phyloP scores from a whole-genome alignment of 1,140 invertebrate genomes.

The Drosophila jambulina region DNA sequence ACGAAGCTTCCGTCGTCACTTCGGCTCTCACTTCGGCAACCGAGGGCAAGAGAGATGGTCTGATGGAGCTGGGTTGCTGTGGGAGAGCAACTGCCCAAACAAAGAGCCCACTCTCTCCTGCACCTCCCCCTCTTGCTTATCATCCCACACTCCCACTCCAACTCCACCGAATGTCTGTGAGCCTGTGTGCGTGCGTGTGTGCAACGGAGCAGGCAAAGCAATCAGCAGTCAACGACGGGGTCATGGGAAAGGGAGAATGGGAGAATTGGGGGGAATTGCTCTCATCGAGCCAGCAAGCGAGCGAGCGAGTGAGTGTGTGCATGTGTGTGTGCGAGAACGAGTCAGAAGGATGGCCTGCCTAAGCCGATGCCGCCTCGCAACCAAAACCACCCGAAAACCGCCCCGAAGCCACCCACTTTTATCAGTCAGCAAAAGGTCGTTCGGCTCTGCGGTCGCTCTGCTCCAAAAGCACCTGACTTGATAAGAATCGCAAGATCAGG shows the following conservation, averaged over 20 bases:
- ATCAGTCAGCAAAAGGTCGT: slow-evolving; percentile 81
- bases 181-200: slow-evolving; percentile 36
- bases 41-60: slow-evolving; percentile 6
- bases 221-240: slow-evolving; percentile 74
- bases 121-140: slow-evolving; percentile 12
- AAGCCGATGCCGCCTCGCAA: slow-evolving; percentile 66
- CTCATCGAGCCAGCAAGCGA: slow-evolving; percentile 15
- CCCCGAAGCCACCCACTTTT: slow-evolving; percentile 69
- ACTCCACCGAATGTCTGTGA: slow-evolving; percentile 14
- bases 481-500: slow-evolving; percentile 62
- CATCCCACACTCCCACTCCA: slow-evolving; percentile 24
- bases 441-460: slow-evolving; percentile 64
- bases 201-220: slow-evolving; percentile 79
- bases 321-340: slow-evolving; percentile 6
- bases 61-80: slow-evolving; percentile 14
- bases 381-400: slow-evolving; percentile 49
- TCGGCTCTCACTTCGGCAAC: slow-evolving; percentile 42
- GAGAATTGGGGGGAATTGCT: slow-evolving; percentile 59
- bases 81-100: slow-evolving; percentile 46
- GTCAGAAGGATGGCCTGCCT: slow-evolving; percentile 32
- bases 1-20: slow-evolving; percentile 52
- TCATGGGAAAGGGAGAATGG: slow-evolving; percentile 43
- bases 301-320: slow-evolving; percentile 6
- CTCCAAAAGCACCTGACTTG: slow-evolving; percentile 65
- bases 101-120: slow-evolving; percentile 57